Evolutionary conservation across 2,113 vertebrate genomes (phyloP).

Genomic region (Ibidorhyncha struthersii): DNA sequence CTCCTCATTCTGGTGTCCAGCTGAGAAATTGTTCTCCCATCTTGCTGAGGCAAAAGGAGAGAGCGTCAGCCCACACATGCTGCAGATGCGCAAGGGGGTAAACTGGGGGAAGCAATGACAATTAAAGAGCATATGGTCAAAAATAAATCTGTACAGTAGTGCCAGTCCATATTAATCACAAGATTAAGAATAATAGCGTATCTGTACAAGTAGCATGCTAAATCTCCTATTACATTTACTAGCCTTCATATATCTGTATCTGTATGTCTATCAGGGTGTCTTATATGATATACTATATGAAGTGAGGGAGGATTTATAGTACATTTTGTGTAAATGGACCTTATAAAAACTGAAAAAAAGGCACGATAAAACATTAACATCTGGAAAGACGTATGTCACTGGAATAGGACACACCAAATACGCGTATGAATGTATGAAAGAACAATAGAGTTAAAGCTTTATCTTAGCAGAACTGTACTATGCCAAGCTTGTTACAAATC

Average conservation of each 20-base stretch:
- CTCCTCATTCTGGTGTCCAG: slow-evolving; percentile 13
- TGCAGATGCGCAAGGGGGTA: slow-evolving; percentile 65
- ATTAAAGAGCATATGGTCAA: slow-evolving; percentile 76
- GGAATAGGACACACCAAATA: background rate
- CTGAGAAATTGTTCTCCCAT: slow-evolving; percentile 60
- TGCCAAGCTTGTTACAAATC: background rate
- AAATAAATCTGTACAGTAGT: slow-evolving; percentile 80
- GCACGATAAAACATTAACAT: slow-evolving; percentile 71
- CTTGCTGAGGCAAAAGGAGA: slow-evolving; percentile 30
- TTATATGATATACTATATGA: slow-evolving; percentile 46
- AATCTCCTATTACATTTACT: slow-evolving; percentile 66
- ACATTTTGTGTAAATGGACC: slow-evolving; percentile 52
- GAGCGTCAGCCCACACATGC: background rate
- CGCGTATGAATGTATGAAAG: background rate
- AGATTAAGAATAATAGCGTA: slow-evolving; percentile 72
- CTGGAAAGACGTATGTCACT: slow-evolving; percentile 74
- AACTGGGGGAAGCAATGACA: slow-evolving; percentile 54
- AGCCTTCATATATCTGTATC: slow-evolving; percentile 55
- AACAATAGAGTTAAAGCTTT: background rate
- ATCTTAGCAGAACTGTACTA: background rate
- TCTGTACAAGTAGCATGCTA: slow-evolving; percentile 63
- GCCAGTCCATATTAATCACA: slow-evolving; percentile 71
- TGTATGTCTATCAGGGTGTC: slow-evolving; percentile 60
- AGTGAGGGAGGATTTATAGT: slow-evolving; percentile 70
- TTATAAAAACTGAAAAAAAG: slow-evolving; percentile 67